These are phyloP conservation scores for Limnodromus scolopaceus DNA, from an alignment of 2,797 vertebrate genomes.

Conservation along the genomic window DNA sequence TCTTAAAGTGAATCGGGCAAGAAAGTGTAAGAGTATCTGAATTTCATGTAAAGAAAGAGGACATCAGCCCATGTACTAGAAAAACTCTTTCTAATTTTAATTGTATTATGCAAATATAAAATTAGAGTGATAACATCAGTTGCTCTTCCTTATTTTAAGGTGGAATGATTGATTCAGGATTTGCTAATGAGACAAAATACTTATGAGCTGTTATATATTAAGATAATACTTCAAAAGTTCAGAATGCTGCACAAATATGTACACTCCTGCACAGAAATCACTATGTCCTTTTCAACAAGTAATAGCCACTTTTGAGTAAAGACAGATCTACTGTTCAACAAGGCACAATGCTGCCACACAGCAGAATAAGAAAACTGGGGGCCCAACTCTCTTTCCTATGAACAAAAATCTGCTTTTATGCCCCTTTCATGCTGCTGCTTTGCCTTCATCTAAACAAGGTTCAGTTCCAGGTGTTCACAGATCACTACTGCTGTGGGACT, in stretches of 20 bases:
- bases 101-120: neutral
- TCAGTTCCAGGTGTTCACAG: neutral
- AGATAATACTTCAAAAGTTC: neutral
- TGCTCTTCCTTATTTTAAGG: neutral
- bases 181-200: neutral
- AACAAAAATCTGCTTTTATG: neutral
- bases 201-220: neutral
- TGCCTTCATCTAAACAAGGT: neutral
- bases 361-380: neutral
- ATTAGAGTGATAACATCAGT: neutral
- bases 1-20: neutral
- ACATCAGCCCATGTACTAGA: neutral
- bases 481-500: neutral
- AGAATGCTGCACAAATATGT: neutral
- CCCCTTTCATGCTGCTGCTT: neutral
- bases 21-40: neutral
- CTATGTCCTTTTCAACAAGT: neutral
- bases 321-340: neutral
- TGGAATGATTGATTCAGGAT: neutral
- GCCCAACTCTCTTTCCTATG: neutral
- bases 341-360: neutral
- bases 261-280: neutral
- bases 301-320: neutral
- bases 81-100: neutral
- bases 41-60: neutral